These are phyloP conservation scores for Drosophila bipectinata DNA, from an alignment of 1,140 invertebrate species.

Conservation along the genomic window DNA sequence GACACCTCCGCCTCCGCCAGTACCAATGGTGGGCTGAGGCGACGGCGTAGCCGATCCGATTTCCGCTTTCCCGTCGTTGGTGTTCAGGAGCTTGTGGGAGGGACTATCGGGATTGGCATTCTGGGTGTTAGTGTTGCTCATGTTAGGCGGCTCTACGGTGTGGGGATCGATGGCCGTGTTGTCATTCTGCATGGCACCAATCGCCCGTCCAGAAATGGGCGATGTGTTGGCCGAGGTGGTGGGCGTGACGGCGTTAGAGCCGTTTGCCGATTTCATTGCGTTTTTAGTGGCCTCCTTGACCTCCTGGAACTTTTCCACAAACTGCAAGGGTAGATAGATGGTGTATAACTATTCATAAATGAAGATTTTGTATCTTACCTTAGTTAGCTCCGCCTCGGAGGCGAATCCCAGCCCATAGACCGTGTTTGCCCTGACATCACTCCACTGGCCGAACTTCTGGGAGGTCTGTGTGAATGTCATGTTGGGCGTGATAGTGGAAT, in stretches of 20 bases:
- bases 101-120: constrained; percentile 84
- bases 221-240: constrained; percentile 94
- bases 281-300: constrained; percentile 96
- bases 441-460: constrained; percentile 99
- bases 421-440: constrained; percentile 97
- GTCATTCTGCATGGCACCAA: constrained; percentile 84
- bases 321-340: constrained; percentile 84
- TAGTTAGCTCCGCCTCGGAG: constrained; percentile 96
- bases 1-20: constrained; percentile 54
- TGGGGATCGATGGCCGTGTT: constrained; percentile 81
- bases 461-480: constrained; percentile 99
- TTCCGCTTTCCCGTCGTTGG: constrained; percentile 67
- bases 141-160: constrained; percentile 85
- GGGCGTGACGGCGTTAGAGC: constrained; percentile 90
- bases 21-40: constrained; percentile 56
- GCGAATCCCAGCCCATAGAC: constrained; percentile 99
- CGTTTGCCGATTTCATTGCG: constrained; percentile 88
- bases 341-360: not conserved
- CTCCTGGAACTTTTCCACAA: constrained; percentile 99
- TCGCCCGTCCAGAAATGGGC: constrained; percentile 89
- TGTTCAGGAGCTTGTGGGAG: constrained; percentile 77
- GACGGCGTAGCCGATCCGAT: constrained; percentile 70
- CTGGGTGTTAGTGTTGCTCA: constrained; percentile 81
- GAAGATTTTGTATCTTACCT: constrained; percentile 86
- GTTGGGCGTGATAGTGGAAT: constrained; percentile 98